Percentiles rank a stretch among this genome's conserved stretches.
Evolutionary conservation across 2,113 vertebrate genomes (phyloP).

Genomic region (Lampris megalopsis): DNA sequence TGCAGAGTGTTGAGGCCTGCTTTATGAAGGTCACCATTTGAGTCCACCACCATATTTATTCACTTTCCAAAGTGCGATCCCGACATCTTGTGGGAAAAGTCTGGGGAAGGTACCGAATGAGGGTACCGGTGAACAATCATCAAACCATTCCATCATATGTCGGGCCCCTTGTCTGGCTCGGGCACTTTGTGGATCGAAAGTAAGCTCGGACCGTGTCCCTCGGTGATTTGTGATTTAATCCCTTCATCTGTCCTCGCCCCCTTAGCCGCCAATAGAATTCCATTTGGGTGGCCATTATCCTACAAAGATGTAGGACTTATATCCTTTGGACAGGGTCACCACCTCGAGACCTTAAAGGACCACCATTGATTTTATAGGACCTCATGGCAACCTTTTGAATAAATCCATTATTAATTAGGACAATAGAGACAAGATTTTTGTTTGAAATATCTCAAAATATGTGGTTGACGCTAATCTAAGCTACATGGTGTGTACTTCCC

Average conservation of each 20-base stretch:
- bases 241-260: conserved; percentile 60
- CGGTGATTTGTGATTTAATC: conserved; percentile 69
- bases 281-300: conserved; percentile 68
- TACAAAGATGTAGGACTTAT: conserved; percentile 26
- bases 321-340: conserved; percentile 35
- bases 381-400: conserved; percentile 28
- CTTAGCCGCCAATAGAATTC: conserved; percentile 45
- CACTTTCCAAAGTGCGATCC: no score
- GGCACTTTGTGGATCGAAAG: conserved; percentile 42
- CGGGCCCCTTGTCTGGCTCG: conserved; percentile 32
- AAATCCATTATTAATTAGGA: background rate
- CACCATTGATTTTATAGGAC: conserved; percentile 15
- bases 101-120: background rate
- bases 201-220: conserved; percentile 60
- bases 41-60: no score
- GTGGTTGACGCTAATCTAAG: no score
- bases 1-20: no score
- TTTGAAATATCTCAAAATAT: no score
- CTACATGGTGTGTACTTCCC: no score
- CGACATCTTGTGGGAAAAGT: background rate
- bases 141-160: conserved; percentile 36
- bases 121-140: background rate
- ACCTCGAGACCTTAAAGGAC: conserved; percentile 32
- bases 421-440: background rate
- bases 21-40: no score